Base-by-base conservation (phyloP, 2,888 invertebrate genomes). In the Hemicrepidius hirtus region DNA sequence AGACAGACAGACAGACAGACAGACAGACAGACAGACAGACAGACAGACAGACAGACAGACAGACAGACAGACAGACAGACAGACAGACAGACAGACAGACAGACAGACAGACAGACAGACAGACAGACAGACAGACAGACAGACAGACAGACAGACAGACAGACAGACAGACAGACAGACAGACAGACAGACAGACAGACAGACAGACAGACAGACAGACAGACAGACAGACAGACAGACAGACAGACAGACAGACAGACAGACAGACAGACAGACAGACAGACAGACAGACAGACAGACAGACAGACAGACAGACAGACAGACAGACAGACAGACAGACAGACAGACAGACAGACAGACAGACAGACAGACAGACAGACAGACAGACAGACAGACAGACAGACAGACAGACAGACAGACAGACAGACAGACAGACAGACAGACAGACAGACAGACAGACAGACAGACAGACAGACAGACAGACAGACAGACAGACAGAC, bases 1-100 rank as follows among this genome's bases (percentile, higher is more conserved):
- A 44, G 44, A 44, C 44, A 44, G 44, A 44, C 44, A 44, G 44
- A 44, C 44, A 44, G 44, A 44, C 44, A 44, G 44, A 44, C 44
- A 44, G 44, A 44, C 44, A 44, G 44, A 44, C 44, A 44, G 44
- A 44, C 44, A 44, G 44, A 44, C 44, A 44, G 44, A 44, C 44
- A 44, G 44, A 44, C 44, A 44, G 44, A 44, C 44, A 44, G 44
- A 44, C 44, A 44, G 44, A 44, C 44, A 44, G 44, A 44, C 44
- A 44, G 44, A 44, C 44, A 44, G 44, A 44, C 44, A 44, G 44
- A 44, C 44, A 44, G 44, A 44, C 44, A 44, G 44, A 44, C 44
- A 44, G 44, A 44, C 44, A 44, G 44, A 44, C 44, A 44, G 44
- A 44, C 44, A 44, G 44, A 44, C 44, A 44, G 44, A 44, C 44